These are phyloP conservation scores for Sprattus sprattus DNA, from an alignment of 2,113 vertebrate species.

Conservation along the genomic window DNA sequence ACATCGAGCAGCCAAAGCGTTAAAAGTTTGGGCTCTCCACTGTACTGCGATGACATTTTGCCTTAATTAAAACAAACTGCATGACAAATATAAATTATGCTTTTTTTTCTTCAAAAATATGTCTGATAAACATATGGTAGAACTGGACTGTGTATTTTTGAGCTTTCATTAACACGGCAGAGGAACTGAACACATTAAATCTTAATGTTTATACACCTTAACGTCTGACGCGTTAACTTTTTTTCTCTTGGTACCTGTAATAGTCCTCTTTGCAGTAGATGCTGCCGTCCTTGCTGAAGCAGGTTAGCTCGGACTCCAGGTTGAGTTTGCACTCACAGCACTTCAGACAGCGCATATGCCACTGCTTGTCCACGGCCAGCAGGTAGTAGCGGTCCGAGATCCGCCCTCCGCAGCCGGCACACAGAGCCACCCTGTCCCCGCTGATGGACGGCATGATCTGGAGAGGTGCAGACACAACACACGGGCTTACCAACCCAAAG, in stretches of 20 bases:
- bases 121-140: neutral
- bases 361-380: conserved; percentile 98
- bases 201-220: neutral
- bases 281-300: conserved; percentile 98
- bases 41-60: neutral
- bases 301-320: conserved; percentile 98
- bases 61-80: neutral
- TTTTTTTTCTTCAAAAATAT: neutral
- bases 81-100: neutral
- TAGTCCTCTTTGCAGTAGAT: conserved; percentile 99
- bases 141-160: neutral
- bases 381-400: conserved; percentile 98
- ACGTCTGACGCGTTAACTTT: neutral
- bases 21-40: neutral
- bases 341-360: conserved; percentile 99
- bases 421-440: conserved; percentile 90
- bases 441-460: conserved; percentile 91
- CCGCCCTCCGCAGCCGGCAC: conserved; percentile 94
- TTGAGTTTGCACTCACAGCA: conserved; percentile 98
- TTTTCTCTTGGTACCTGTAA: conserved; percentile 79
- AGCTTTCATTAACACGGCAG: neutral
- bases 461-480: conserved; percentile 41
- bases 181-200: neutral
- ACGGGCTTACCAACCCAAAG: neutral
- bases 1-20: neutral